phyloP scores from a whole-genome alignment of 2,888 invertebrate genomes.

The Apamea monoglypha region DNA sequence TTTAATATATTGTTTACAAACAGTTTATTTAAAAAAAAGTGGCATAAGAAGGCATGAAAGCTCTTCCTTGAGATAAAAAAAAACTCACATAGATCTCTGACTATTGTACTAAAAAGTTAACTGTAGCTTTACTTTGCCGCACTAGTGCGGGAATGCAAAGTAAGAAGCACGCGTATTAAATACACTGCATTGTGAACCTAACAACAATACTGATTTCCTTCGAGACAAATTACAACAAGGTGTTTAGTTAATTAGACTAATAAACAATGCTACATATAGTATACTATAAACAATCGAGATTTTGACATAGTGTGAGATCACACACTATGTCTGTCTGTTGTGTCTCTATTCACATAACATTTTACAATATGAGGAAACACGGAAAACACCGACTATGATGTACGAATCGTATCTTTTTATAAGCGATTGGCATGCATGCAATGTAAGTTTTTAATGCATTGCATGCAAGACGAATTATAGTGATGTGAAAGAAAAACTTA shows the following conservation, averaged over 20 bases:
- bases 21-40: neutral
- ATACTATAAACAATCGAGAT: conserved; percentile 10
- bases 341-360: conserved; percentile 22
- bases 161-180: neutral
- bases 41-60: neutral
- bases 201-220: neutral
- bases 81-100: neutral
- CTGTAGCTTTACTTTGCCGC: neutral
- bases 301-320: conserved; percentile 42
- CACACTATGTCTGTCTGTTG: no score
- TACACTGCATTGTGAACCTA: neutral
- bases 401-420: conserved; percentile 10
- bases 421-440: neutral
- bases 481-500: neutral
- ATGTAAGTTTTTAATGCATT: neutral
- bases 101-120: neutral
- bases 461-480: neutral
- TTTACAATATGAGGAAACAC: conserved; percentile 22
- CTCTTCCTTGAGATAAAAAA: neutral
- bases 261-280: conserved; percentile 16
- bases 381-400: conserved; percentile 12
- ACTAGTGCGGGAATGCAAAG: neutral
- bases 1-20: neutral
- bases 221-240: conserved; percentile 15
- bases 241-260: conserved; percentile 18